Percentiles rank a stretch among this genome's conserved stretches.
These are phyloP conservation scores for Melanotus villosus DNA, from an alignment of 2,888 invertebrate genomes.

Conservation along the genomic window DNA sequence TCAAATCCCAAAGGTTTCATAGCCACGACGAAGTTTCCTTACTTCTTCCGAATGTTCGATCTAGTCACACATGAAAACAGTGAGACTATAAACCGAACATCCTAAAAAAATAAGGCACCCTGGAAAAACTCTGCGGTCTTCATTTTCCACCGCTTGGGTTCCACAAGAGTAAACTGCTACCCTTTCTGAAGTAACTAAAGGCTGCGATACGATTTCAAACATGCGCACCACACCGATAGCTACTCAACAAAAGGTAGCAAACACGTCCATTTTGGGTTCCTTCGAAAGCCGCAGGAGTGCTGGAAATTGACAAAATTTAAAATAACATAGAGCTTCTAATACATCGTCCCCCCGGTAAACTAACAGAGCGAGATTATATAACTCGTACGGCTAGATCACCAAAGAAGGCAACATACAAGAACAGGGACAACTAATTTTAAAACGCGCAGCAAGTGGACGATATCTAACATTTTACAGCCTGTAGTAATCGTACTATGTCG, in stretches of 20 bases:
- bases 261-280: slow-evolving; percentile 23
- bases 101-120: slow-evolving; percentile 62
- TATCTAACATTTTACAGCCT: too few relatives aligned
- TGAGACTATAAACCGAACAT: slow-evolving; percentile 65
- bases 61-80: slow-evolving; percentile 64
- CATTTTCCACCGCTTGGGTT: too few relatives aligned
- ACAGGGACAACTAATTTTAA: too few relatives aligned
- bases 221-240: slow-evolving; percentile 66
- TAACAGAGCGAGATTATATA: slow-evolving; percentile 58
- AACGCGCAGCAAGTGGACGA: too few relatives aligned
- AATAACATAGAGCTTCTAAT: slow-evolving; percentile 36
- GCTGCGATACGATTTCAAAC: slow-evolving; percentile 62
- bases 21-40: slow-evolving; percentile 46
- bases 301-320: too few relatives aligned
- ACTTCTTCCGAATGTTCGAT: slow-evolving; percentile 68
- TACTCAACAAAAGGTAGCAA: slow-evolving; percentile 57
- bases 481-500: too few relatives aligned
- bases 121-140: too few relatives aligned
- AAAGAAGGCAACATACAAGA: too few relatives aligned
- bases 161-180: too few relatives aligned
- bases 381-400: slow-evolving; percentile 68
- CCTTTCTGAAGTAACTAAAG: too few relatives aligned
- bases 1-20: too few relatives aligned
- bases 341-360: slow-evolving; percentile 57
- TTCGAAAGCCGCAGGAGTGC: background rate